Percentiles rank a stretch among this genome's conserved stretches.
phyloP scores from a whole-genome alignment of 2,888 invertebrate species.

The Synanthedon andrenaeformis region DNA sequence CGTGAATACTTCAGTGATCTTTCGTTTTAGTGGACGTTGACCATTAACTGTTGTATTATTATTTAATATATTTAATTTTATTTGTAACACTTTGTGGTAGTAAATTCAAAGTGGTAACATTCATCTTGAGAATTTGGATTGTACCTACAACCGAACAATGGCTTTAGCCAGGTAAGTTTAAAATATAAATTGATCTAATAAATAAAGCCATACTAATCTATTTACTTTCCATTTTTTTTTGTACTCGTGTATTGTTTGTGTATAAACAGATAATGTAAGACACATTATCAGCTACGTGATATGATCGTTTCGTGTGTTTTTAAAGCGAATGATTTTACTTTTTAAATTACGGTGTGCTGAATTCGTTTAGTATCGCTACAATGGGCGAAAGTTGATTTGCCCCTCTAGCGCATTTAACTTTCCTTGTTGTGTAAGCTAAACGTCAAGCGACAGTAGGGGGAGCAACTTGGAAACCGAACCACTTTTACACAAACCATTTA shows the following conservation, averaged over 20 bases:
- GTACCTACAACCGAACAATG: slow-evolving; percentile 61
- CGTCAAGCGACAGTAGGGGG: slow-evolving; percentile 49
- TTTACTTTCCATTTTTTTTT: no score
- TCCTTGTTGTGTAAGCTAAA: slow-evolving; percentile 67
- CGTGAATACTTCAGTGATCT: slow-evolving; percentile 37
- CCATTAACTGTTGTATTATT: slow-evolving; percentile 18
- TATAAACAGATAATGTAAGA: no score
- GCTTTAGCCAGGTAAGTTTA: slow-evolving; percentile 69
- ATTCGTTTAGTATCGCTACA: slow-evolving; percentile 34
- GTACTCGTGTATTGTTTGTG: no score
- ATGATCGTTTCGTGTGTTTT: no score
- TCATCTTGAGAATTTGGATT: slow-evolving; percentile 65
- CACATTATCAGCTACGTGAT: no score
- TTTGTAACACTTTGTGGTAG: slow-evolving; percentile 31
- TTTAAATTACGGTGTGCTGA: slow-evolving; percentile 13
- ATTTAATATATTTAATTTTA: slow-evolving; percentile 10
- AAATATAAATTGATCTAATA: neutral
- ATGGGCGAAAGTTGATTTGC: slow-evolving; percentile 63
- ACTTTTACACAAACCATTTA: slow-evolving; percentile 40
- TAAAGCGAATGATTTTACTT: neutral
- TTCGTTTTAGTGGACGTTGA: slow-evolving; percentile 35
- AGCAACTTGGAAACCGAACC: slow-evolving; percentile 60
- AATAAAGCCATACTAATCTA: neutral
- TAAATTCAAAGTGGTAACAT: slow-evolving; percentile 55
- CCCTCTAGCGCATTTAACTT: slow-evolving; percentile 57